Conservation (phyloP, 2,888 invertebrate species). For the Acanthosepion lycidas region DNA sequence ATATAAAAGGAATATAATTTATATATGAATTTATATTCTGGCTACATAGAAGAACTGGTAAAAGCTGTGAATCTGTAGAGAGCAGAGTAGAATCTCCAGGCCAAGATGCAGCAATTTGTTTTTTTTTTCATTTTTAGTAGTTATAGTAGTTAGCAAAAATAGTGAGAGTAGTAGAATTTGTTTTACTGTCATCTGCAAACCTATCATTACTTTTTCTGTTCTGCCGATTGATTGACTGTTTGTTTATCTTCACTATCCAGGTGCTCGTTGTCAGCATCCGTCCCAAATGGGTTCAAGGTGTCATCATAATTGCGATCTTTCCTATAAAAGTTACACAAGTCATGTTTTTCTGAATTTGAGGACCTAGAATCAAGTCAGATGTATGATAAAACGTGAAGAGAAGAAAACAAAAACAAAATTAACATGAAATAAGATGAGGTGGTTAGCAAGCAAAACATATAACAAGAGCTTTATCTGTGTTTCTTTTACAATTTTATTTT, state of each 20-base stretch:
- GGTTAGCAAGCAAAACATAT: not conserved
- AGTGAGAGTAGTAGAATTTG: conserved; percentile 20
- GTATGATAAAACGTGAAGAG: not conserved
- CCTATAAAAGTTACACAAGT: conserved; percentile 51
- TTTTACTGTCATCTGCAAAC: conserved; percentile 36
- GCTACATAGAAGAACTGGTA: not conserved
- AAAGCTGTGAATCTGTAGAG: not conserved
- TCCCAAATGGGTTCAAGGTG: conserved; percentile 74
- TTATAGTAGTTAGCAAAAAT: not conserved
- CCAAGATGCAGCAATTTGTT: not conserved
- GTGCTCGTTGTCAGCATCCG: conserved; percentile 60
- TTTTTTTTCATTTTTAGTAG: not conserved
- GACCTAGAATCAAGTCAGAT: not conserved
- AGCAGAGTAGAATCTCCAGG: conserved; percentile 2
- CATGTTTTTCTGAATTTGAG: not conserved
- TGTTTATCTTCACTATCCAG: conserved; percentile 49
- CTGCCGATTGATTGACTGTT: not conserved
- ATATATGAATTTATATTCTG: not conserved
- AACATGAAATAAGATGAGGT: not conserved
- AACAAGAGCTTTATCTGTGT: not conserved
- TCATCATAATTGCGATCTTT: conserved; percentile 59
- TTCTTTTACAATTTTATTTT: not conserved
- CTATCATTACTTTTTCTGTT: conserved; percentile 43
- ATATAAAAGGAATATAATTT: not conserved
- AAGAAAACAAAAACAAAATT: not conserved